Evolutionary conservation across 1,140 invertebrate genomes (phyloP).

Genomic region (Pomphorhynchus laevis): DNA sequence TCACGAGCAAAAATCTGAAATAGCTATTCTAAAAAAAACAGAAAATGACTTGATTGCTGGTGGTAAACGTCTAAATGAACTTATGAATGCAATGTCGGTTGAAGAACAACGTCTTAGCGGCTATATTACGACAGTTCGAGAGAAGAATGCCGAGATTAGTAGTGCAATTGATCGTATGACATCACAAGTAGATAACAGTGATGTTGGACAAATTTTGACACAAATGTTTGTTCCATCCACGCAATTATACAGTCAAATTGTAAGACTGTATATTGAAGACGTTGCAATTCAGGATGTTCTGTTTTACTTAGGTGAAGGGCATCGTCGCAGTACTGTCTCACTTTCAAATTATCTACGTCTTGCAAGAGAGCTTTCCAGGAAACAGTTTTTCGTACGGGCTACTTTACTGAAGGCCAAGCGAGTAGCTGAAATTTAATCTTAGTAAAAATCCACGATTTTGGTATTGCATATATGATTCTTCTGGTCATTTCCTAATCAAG

Average conservation of each 20-base stretch:
- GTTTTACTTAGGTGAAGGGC: slow-evolving; percentile 79
- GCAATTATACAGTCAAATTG: slow-evolving; percentile 68
- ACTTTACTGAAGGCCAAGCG: slow-evolving; percentile 76
- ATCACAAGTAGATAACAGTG: slow-evolving; percentile 28
- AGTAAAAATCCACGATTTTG: no score
- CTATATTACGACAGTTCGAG: slow-evolving; percentile 39
- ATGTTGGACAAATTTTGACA: no score
- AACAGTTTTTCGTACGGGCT: slow-evolving; percentile 69
- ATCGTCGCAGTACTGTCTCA: slow-evolving; percentile 24
- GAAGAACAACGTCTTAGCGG: slow-evolving; percentile 30
- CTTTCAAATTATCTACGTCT: slow-evolving; percentile 23
- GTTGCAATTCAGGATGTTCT: slow-evolving; percentile 87
- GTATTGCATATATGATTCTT: no score
- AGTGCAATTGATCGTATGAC: slow-evolving; percentile 35
- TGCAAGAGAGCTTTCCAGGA: slow-evolving; percentile 56
- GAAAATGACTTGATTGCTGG: slow-evolving; percentile 51
- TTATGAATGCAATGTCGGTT: slow-evolving; percentile 24
- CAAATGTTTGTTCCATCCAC: slow-evolving; percentile 70
- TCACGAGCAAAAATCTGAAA: slow-evolving; percentile 43
- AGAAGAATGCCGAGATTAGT: slow-evolving; percentile 48
- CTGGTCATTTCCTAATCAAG: no score
- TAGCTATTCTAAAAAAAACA: slow-evolving; percentile 49
- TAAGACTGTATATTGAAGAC: slow-evolving; percentile 81
- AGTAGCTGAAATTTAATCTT: slow-evolving; percentile 68
- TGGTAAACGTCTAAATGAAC: slow-evolving; percentile 39